A percentile compares a stretch with the other conserved stretches of the same genome.
phyloP scores from a whole-genome alignment of 2,113 vertebrate genomes.

The Carassius carassius region DNA sequence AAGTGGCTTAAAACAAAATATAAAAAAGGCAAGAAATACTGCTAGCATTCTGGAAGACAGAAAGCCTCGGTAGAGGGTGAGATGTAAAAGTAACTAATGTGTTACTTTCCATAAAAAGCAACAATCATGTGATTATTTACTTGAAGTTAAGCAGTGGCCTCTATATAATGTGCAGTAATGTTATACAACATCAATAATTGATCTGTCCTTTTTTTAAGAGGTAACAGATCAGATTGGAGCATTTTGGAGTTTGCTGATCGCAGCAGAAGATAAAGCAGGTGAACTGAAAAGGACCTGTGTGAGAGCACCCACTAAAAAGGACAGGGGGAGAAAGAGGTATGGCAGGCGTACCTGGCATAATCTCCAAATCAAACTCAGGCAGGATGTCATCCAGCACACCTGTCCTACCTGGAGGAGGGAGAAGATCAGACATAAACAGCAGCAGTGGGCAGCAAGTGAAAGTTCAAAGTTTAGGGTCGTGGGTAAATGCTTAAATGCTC shows the following conservation, averaged over 20 bases:
- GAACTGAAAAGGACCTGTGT: background rate
- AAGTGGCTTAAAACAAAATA: background rate
- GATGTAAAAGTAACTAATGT: background rate
- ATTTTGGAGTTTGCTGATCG: background rate
- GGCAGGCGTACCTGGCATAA: slow-evolving; percentile 94
- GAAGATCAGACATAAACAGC: slow-evolving; percentile 75
- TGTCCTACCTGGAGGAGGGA: slow-evolving; percentile 95
- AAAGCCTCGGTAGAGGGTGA: background rate
- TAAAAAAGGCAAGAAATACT: background rate
- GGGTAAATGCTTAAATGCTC: background rate
- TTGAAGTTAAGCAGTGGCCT: background rate
- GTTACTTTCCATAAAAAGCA: background rate
- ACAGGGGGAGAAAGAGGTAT: slow-evolving; percentile 26
- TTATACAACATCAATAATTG: background rate
- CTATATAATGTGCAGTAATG: no score
- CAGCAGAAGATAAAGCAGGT: slow-evolving; percentile 22
- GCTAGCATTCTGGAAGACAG: background rate
- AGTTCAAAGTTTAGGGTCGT: slow-evolving; percentile 56
- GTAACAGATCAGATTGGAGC: background rate
- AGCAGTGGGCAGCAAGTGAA: slow-evolving; percentile 62
- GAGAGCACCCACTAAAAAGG: background rate
- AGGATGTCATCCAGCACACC: slow-evolving; percentile 94
- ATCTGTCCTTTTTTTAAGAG: background rate
- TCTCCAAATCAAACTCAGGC: slow-evolving; percentile 98
- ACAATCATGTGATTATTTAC: background rate